Base-by-base conservation (phyloP, 2,797 vertebrate genomes). In the Anguilla anguilla region DNA sequence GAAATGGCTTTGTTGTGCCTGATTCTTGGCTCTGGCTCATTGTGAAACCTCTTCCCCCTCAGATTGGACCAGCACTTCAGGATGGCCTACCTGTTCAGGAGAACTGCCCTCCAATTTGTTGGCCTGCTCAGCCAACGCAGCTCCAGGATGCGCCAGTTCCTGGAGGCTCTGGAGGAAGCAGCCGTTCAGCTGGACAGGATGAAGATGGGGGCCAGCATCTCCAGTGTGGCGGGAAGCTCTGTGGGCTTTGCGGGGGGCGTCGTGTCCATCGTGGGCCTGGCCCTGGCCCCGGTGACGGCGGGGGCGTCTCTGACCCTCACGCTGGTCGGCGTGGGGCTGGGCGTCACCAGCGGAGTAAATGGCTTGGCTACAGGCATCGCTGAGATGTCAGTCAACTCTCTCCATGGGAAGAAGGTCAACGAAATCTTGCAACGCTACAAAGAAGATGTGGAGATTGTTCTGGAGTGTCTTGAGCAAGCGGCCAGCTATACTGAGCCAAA, bases 201-300 rank as follows among this genome's bases (percentile, higher is more conserved):
- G 95, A 94, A 91, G 39, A 90, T 0, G 19, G 95, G 94, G 0
- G 91, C 95, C 25, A 94, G 88, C 89, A 95, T 96, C 90, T 96
- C 95, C 89, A 94, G 92, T 43, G 94, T 96, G 82, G 91, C 90
- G 22, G 94, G 95, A 64, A 96, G 95, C 83, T 95, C 95, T 0
- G 92, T 96, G 59, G 95, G 95, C 39, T 89, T 89, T 1, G 39
- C 90, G 0, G 94, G 94, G 0, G 93, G 95, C 0, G 88, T 95
- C 1, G 89, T 95, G 5, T 94, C 94, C 82, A 96, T 96, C 0
- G 9, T 93, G 19, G 95, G 96, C 22, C 88, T 96, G 87, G 95
- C 94, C 1, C 90, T 96, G 2, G 92, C 89, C 28, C 95, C 96
- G 2, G 64, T 96, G 0, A 96, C 95, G 17, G 92, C 92, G 11